Base-by-base conservation (phyloP, 2,113 vertebrate species). In the Crotalus helleri region DNA sequence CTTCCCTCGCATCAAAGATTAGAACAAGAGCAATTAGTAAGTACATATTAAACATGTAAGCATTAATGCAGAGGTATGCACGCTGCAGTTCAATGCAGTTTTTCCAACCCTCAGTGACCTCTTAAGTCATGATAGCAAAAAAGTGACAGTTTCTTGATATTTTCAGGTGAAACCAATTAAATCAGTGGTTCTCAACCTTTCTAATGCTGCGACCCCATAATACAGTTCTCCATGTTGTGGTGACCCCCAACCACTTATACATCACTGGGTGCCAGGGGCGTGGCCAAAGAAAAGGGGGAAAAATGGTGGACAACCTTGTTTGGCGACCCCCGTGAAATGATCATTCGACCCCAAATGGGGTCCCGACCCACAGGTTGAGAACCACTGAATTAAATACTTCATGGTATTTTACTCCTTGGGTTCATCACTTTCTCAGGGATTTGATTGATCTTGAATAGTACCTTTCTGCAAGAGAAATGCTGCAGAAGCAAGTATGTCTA, bases 11-110 rank as follows among this genome's bases (percentile, higher is more conserved):
- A 4, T 97, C 98, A 8, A 98, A 98, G 94, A 98, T 98, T 93
- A 98, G 97, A 94, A 97, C 97, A 4, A 98, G 98, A 91, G 96
- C 98, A 23, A 97, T 98, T 23, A 98, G 98, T 98, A 94, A 98
- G 98, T 98, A 6, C 0, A 88, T 57, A 64, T 89, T 90, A 21
- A 24, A 33, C 8, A 53, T 15, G 10, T 2, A 46, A 15, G 46
- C n/a, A 39, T 74, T 29, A 24, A 29, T 55, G 26, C 29, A 74
- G 59, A 10, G 13, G 13, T 69, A 10, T 12, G 49, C 17, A 88
- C 1, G 6, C 29, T n/a, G 15, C 29, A 44, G 74, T 2, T 44
- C 74, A 17, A 44, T 15, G 21, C 39, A 44, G 1, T 85, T 85
- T 85, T 58, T 58, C 57, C 57, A 57, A 19, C 12, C 17, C 17